Percentiles rank a stretch among this genome's conserved stretches.
phyloP scores from a whole-genome alignment of 2,797 vertebrate species.

The Borostomias antarcticus region DNA sequence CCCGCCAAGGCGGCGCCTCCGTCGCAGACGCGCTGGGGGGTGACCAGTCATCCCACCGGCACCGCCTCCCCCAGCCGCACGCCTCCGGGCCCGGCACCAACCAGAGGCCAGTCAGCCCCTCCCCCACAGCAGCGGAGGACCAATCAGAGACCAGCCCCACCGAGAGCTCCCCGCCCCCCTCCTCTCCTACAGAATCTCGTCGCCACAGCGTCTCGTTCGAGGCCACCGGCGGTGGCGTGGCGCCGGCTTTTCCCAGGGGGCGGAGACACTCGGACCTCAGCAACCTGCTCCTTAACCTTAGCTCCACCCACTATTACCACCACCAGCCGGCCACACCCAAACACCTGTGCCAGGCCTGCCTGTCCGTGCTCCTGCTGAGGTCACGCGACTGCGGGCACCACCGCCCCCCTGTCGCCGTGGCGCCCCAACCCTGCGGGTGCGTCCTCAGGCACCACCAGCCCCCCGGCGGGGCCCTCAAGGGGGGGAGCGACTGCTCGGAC shows the following conservation, averaged over 20 bases:
- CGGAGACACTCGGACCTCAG: constrained; percentile 74
- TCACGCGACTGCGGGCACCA: constrained; percentile 36
- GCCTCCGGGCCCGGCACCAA: constrained; percentile 14
- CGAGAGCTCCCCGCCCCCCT: constrained; percentile 35
- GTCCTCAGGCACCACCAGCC: constrained; percentile 33
- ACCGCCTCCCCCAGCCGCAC: constrained; percentile 47
- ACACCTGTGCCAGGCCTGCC: constrained; percentile 65
- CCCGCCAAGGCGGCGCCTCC: constrained; percentile 69
- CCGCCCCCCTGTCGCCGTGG: constrained; percentile 16
- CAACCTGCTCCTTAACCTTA: constrained; percentile 55
- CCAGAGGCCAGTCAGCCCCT: constrained; percentile 55
- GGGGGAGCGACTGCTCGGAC: constrained; percentile 60
- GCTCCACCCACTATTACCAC: constrained; percentile 47
- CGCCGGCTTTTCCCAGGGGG: constrained; percentile 19
- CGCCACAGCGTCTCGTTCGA: constrained; percentile 67
- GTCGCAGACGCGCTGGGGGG: constrained; percentile 63
- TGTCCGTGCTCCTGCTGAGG: constrained; percentile 56
- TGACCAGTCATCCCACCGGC: constrained; percentile 50
- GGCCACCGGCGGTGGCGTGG: constrained; percentile 18
- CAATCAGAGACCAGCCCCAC: constrained; percentile 35
- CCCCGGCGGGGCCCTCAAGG: constrained; percentile 4
- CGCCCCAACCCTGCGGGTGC: constrained; percentile 47
- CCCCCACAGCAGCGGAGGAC: constrained; percentile 31
- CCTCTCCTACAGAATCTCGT: constrained; percentile 49
- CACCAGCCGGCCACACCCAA: constrained; percentile 30